Conservation (phyloP, 1,140 invertebrate genomes). For the Caenorhabditis brenneri region DNA sequence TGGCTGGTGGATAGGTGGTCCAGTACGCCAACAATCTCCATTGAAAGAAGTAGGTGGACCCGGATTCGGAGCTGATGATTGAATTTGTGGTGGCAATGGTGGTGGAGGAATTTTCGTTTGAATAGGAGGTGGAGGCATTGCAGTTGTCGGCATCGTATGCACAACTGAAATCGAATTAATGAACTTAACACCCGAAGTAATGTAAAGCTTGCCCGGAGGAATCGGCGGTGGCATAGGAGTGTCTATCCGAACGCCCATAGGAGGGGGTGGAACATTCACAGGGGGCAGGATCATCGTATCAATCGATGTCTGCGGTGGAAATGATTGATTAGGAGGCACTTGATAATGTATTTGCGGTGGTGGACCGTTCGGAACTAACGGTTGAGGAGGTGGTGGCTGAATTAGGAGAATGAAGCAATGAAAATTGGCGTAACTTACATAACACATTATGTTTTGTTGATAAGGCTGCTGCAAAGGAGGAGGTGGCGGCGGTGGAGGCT, state of each 20-base stretch:
- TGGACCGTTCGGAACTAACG: not conserved
- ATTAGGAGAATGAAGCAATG: not conserved
- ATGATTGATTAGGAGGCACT: not conserved
- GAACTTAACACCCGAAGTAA: not conserved
- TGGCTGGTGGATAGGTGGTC: not conserved
- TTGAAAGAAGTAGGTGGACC: not conserved
- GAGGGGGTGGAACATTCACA: not conserved
- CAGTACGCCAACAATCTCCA: conserved; percentile 6
- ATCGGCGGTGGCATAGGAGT: not conserved
- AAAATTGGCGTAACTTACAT: not conserved
- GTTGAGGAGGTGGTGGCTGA: not conserved
- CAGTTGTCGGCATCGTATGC: not conserved
- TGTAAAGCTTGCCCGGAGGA: not conserved
- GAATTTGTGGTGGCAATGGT: not conserved
- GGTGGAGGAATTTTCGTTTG: not conserved
- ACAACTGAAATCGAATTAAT: not conserved
- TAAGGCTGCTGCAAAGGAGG: not conserved
- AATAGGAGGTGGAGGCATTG: not conserved
- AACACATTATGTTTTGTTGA: not conserved
- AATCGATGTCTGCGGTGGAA: not conserved
- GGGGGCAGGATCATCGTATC: not conserved
- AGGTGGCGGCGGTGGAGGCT: not conserved
- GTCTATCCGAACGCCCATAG: conserved; percentile 1
- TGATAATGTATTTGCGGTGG: not conserved
- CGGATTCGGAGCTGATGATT: not conserved